A percentile compares a stretch with the other conserved stretches of the same genome.
phyloP scores from a whole-genome alignment of 2,113 vertebrate genomes.

The Megaceryle maxima region DNA sequence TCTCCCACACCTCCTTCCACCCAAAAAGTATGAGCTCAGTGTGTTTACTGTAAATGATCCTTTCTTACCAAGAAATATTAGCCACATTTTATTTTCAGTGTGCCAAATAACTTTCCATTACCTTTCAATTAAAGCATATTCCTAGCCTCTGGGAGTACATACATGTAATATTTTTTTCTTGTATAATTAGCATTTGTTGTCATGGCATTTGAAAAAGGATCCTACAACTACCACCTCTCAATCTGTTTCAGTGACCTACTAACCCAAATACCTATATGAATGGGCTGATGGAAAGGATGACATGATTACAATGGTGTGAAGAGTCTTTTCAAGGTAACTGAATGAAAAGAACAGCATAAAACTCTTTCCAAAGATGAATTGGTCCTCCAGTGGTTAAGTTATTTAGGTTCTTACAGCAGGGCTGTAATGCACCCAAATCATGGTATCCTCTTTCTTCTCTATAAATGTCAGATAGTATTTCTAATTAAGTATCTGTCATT shows the following conservation, averaged over 20 bases:
- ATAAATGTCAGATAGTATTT: not conserved
- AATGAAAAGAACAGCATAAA: conserved; percentile 20
- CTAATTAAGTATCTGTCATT: not conserved
- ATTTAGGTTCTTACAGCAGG: not conserved
- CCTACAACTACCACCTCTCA: conserved; percentile 14
- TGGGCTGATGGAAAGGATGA: conserved; percentile 12
- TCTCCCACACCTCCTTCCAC: not conserved
- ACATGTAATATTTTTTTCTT: not conserved
- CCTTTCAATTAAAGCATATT: not conserved
- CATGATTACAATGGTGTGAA: not conserved
- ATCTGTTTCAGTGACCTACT: conserved; percentile 57
- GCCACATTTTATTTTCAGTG: not conserved
- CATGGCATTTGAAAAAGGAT: conserved; percentile 19
- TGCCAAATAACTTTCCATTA: not conserved
- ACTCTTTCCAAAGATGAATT: not conserved
- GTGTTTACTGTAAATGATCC: not conserved
- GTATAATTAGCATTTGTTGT: conserved; percentile 4
- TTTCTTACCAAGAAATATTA: not conserved
- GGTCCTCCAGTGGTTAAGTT: not conserved
- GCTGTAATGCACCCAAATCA: not conserved
- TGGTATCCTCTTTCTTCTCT: not conserved
- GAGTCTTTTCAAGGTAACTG: conserved; percentile 34
- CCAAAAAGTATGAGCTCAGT: not conserved
- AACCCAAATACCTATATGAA: conserved; percentile 50
- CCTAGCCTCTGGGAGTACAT: not conserved